Evolutionary conservation across 2,888 invertebrate genomes (phyloP).

Genomic region (Anodontia alba): DNA sequence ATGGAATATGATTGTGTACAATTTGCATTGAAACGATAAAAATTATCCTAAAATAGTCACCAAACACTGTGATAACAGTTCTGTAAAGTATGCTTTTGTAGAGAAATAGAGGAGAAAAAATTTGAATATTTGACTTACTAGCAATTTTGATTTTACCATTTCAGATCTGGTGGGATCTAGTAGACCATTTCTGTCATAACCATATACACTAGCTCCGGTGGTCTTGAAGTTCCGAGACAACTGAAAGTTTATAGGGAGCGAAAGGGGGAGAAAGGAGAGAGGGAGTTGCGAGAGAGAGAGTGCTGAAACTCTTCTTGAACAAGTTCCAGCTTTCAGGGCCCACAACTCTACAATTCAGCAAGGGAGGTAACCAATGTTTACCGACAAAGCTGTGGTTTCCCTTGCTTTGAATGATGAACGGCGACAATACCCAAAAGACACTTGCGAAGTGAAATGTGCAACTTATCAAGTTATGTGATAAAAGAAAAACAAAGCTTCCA

Average conservation of each 20-base stretch:
- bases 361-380: slow-evolving; percentile 2
- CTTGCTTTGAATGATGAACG: neutral
- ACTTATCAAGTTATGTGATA: neutral
- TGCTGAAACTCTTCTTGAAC: neutral
- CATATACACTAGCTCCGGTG: neutral
- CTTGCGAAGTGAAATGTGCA: neutral
- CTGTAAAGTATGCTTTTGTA: too few species aligned
- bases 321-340: neutral
- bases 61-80: too few species aligned
- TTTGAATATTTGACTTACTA: too few species aligned
- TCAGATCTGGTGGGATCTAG: slow-evolving; percentile 2
- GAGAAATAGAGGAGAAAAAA: too few species aligned
- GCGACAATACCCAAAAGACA: neutral
- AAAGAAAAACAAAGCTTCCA: neutral
- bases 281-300: neutral
- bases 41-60: too few species aligned
- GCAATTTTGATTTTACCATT: too few species aligned
- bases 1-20: too few species aligned
- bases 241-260: slow-evolving; percentile 1
- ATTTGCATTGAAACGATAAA: too few species aligned
- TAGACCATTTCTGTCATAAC: neutral
- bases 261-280: slow-evolving; percentile 1
- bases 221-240: neutral
- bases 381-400: neutral
- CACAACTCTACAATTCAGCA: slow-evolving; percentile 8